Conservation (phyloP, 2,797 vertebrate species). For the Sitta carolinensis region DNA sequence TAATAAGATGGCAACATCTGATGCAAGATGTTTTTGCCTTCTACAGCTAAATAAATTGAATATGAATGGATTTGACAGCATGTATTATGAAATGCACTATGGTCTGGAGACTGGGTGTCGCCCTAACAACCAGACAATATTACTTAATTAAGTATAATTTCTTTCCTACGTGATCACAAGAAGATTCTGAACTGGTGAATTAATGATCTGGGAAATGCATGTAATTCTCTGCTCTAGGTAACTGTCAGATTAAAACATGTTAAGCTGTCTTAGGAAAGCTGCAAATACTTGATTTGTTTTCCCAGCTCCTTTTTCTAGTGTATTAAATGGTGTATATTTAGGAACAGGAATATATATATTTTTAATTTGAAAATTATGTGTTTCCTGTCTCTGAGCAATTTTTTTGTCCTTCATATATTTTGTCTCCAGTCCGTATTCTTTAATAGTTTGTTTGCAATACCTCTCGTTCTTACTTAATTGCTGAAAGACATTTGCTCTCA, state of each 20-base stretch:
- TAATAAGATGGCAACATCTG: constrained; percentile 52
- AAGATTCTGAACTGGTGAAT: constrained; percentile 40
- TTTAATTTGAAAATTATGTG: background rate
- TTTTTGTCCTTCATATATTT: background rate
- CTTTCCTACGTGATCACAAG: background rate
- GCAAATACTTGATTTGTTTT: background rate
- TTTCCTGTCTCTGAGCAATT: background rate
- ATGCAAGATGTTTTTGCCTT: constrained; percentile 45
- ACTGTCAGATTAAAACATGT: background rate
- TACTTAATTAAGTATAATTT: constrained; percentile 63
- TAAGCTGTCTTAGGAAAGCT: constrained; percentile 2
- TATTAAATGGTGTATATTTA: background rate
- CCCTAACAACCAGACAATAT: constrained; percentile 44
- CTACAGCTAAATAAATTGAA: constrained; percentile 18
- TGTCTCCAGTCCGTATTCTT: background rate
- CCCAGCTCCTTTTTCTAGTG: background rate
- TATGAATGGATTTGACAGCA: constrained; percentile 37
- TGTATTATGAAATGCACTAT: constrained; percentile 15
- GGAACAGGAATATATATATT: background rate
- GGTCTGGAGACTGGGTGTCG: constrained; percentile 7
- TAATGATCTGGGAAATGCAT: constrained; percentile 30
- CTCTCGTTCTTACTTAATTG: background rate
- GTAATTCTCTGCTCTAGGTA: constrained; percentile 44
- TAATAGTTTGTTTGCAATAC: constrained; percentile 15
- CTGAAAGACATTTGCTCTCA: background rate